phyloP scores from a whole-genome alignment of 2,113 vertebrate species.

The Amblyopsis rosae region DNA sequence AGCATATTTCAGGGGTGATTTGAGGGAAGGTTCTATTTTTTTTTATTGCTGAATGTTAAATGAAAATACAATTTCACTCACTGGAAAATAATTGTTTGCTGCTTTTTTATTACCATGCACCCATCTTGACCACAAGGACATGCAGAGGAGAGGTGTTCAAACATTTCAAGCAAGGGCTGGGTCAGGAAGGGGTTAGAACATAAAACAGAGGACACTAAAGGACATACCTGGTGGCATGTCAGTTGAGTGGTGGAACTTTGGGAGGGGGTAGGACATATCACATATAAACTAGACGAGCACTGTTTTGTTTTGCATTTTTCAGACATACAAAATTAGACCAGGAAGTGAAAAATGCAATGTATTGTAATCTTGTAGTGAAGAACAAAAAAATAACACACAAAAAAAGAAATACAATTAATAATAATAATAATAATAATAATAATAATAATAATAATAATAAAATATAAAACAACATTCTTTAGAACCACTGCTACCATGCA shows the following conservation, averaged over 20 bases:
- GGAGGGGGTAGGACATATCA: conserved; percentile 46
- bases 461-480: conserved; percentile 36
- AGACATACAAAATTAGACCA: conserved; percentile 71
- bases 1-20: conserved; percentile 87
- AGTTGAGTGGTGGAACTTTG: conserved; percentile 26
- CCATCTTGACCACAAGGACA: conserved; percentile 97
- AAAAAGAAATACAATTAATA: too few relatives aligned
- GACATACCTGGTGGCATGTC: conserved; percentile 51
- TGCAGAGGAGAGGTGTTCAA: conserved; percentile 87
- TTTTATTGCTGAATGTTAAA: conserved; percentile 98
- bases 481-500: conserved; percentile 55
- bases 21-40: conserved; percentile 63
- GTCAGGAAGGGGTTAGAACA: conserved; percentile 41
- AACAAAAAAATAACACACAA: conserved; percentile 33
- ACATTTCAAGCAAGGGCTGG: conserved; percentile 74
- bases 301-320: conserved; percentile 69
- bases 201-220: conserved; percentile 52
- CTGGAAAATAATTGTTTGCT: conserved; percentile 90
- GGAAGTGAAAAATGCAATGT: conserved; percentile 53
- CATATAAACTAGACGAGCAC: conserved; percentile 69
- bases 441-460: too few relatives aligned
- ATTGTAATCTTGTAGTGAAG: conserved; percentile 50
- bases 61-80: conserved; percentile 91
- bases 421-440: too few relatives aligned
- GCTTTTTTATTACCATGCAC: conserved; percentile 93